Evolutionary conservation across 2,888 invertebrate species (phyloP).

Genomic region (Drosophila macrothrix): DNA sequence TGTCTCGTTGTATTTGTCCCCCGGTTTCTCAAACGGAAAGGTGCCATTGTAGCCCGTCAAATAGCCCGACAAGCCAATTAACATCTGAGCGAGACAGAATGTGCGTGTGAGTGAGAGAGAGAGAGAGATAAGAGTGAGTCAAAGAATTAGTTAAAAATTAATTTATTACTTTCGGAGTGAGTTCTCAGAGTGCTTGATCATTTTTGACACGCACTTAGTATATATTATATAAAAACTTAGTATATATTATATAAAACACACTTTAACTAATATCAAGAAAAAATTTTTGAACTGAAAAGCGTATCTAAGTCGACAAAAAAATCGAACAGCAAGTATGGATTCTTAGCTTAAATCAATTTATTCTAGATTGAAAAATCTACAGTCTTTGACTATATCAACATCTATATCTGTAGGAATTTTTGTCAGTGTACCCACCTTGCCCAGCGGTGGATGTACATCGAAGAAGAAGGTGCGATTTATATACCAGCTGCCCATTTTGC

Average conservation of each 20-base stretch:
- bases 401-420: neutral
- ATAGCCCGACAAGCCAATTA: conserved; percentile 96
- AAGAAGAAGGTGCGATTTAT: conserved; percentile 99
- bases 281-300: neutral
- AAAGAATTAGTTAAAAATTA: neutral
- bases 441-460: conserved; percentile 98
- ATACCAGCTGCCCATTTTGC: conserved; percentile 98
- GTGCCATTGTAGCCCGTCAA: conserved; percentile 97
- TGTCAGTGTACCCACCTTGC: conserved; percentile 89
- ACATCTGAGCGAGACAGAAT: conserved; percentile 90
- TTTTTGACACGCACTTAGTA: neutral
- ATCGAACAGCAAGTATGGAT: neutral
- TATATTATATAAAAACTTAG: no score
- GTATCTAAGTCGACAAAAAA: neutral
- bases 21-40: conserved; percentile 97
- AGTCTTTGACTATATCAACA: no score
- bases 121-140: neutral
- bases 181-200: neutral
- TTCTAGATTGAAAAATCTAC: neutral
- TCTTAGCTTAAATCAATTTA: neutral
- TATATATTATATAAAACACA: neutral
- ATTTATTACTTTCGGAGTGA: neutral
- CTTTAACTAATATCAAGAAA: neutral
- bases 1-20: conserved; percentile 95
- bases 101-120: no score